phyloP scores from a whole-genome alignment of 1,140 invertebrate species.

The Drosophila sp. region DNA sequence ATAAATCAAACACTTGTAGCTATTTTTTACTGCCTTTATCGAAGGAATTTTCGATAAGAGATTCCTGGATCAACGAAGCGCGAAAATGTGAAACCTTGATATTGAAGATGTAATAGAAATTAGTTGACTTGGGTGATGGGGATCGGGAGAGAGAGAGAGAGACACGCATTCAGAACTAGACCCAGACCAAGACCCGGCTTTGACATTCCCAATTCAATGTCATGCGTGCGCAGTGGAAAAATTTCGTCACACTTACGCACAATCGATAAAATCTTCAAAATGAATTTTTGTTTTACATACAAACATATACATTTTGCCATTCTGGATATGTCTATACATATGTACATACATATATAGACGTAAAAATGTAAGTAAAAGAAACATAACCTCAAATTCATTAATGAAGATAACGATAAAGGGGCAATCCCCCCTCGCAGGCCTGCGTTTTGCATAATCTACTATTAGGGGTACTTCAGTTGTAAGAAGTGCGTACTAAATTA shows the following conservation, averaged over 20 bases:
- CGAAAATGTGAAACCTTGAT: slow-evolving; percentile 2
- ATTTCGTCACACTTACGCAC: slow-evolving; percentile 11
- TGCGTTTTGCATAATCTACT: neutral
- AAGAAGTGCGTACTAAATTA: neutral
- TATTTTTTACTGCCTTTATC: slow-evolving; percentile 10
- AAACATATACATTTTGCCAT: neutral
- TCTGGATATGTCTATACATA: neutral
- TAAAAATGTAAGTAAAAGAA: neutral
- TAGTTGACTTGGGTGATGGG: too few relatives aligned
- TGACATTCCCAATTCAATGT: slow-evolving; percentile 8
- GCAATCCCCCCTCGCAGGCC: neutral
- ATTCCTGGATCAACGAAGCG: neutral
- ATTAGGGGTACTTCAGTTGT: neutral
- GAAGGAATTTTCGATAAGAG: slow-evolving; percentile 15
- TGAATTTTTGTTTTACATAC: neutral
- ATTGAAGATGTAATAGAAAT: neutral
- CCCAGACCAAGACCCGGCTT: neutral
- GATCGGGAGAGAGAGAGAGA: neutral
- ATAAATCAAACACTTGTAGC: slow-evolving; percentile 23
- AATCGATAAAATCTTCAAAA: slow-evolving; percentile 13
- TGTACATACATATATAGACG: neutral
- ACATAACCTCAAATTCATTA: neutral
- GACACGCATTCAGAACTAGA: neutral
- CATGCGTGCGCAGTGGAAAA: slow-evolving; percentile 12
- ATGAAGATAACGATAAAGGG: neutral